Evolutionary conservation across 2,113 vertebrate genomes (phyloP).

Genomic region (Formicarius rufipectus): DNA sequence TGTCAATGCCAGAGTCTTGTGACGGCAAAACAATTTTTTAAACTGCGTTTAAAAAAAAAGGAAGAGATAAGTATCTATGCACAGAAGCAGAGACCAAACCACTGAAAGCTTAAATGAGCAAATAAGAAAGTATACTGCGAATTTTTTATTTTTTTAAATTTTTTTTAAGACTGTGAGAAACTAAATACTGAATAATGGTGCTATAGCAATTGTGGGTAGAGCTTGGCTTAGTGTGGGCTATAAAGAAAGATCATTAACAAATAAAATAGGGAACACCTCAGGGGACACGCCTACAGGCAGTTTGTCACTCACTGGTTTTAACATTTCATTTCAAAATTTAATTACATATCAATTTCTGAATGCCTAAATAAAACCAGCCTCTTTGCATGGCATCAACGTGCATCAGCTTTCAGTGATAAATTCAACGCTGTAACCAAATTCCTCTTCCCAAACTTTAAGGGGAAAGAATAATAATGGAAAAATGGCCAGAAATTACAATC

Average conservation of each 20-base stretch:
- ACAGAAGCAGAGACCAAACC: neutral
- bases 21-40: neutral
- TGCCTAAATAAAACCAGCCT: conserved; percentile 41
- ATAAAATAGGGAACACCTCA: conserved; percentile 55
- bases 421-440: neutral
- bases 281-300: conserved; percentile 70
- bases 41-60: neutral
- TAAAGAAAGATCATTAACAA: conserved; percentile 46
- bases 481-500: neutral
- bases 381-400: neutral
- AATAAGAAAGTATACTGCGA: neutral
- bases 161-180: neutral
- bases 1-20: neutral
- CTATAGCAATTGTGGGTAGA: neutral
- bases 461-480: neutral
- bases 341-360: conserved; percentile 58
- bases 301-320: conserved; percentile 68
- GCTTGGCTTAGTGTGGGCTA: conserved; percentile 8
- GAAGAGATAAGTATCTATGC: neutral
- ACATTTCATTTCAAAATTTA: conserved; percentile 69
- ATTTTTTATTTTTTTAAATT: neutral
- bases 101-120: neutral
- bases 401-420: neutral
- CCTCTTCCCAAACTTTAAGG: neutral
- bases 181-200: neutral